Percentiles rank a stretch among this genome's conserved stretches.
These are phyloP conservation scores for Parapristionchus giblindavisi DNA, from an alignment of 2,888 invertebrate species.

Conservation along the genomic window DNA sequence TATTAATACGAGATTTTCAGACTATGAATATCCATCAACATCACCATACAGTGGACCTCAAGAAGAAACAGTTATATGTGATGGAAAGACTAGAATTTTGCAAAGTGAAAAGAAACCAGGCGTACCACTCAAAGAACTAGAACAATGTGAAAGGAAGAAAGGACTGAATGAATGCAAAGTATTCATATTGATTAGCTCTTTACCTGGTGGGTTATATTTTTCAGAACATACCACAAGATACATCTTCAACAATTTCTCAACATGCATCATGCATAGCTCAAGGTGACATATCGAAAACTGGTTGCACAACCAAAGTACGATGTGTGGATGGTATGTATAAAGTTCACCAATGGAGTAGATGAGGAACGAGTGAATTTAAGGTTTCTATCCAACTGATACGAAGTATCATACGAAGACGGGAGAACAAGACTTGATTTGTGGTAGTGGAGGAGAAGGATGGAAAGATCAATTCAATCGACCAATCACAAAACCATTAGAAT, in stretches of 20 bases:
- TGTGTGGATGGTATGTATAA: slow-evolving; percentile 13
- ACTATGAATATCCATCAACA: slow-evolving; percentile 16
- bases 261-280: background rate
- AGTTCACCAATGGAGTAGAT: background rate
- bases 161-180: slow-evolving; percentile 29
- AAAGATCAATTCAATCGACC: slow-evolving; percentile 7
- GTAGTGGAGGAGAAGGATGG: slow-evolving; percentile 33
- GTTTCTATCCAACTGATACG: background rate
- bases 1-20: background rate
- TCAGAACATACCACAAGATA: slow-evolving; percentile 22
- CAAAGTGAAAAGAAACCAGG: slow-evolving; percentile 18
- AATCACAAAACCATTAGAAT: slow-evolving; percentile 7
- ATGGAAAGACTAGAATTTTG: slow-evolving; percentile 22
- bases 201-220: too few species aligned
- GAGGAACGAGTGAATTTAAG: background rate
- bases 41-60: background rate
- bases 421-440: slow-evolving; percentile 20
- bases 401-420: slow-evolving; percentile 22
- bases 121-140: background rate
- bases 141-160: slow-evolving; percentile 20
- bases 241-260: background rate
- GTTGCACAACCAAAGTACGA: slow-evolving; percentile 11
- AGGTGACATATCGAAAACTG: slow-evolving; percentile 8
- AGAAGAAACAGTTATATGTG: slow-evolving; percentile 14
- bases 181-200: too few species aligned